Evolutionary conservation across 1,140 invertebrate species (phyloP).

Genomic region (Drosophila busckii): DNA sequence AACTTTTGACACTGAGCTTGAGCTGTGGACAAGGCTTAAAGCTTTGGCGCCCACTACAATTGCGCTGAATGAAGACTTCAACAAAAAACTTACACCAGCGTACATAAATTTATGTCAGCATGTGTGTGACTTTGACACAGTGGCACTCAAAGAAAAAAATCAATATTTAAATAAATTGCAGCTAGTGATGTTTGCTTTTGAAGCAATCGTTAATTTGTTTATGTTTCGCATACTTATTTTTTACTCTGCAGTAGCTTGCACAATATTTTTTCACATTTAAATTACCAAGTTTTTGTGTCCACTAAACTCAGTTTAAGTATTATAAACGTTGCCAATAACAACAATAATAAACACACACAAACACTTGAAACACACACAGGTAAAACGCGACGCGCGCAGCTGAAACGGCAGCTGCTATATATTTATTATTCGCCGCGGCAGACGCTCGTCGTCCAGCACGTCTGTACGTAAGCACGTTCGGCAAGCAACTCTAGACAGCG

Average conservation of each 20-base stretch:
- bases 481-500: constrained; percentile 50
- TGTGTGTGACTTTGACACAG: constrained; percentile 61
- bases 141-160: constrained; percentile 66
- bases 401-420: constrained; percentile 46
- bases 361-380: constrained; percentile 7
- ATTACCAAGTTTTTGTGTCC: constrained; percentile 62
- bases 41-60: constrained; percentile 45
- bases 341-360: constrained; percentile 35
- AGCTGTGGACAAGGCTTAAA: constrained; percentile 10
- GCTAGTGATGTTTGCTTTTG: constrained; percentile 35
- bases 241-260: constrained; percentile 25
- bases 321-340: constrained; percentile 60
- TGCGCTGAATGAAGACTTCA: constrained; percentile 23
- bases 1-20: constrained; percentile 59
- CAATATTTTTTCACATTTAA: constrained; percentile 27
- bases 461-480: constrained; percentile 55
- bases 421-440: constrained; percentile 4
- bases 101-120: constrained; percentile 18
- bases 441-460: constrained; percentile 11
- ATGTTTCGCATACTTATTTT: constrained; percentile 17
- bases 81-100: constrained; percentile 23
- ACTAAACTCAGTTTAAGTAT: constrained; percentile 51
- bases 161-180: constrained; percentile 65
- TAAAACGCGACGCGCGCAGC: constrained; percentile 64
- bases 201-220: constrained; percentile 37